Percentiles rank a stretch among this genome's conserved stretches.
phyloP scores from a whole-genome alignment of 1,140 invertebrate species.

The Nomia melanderi region DNA sequence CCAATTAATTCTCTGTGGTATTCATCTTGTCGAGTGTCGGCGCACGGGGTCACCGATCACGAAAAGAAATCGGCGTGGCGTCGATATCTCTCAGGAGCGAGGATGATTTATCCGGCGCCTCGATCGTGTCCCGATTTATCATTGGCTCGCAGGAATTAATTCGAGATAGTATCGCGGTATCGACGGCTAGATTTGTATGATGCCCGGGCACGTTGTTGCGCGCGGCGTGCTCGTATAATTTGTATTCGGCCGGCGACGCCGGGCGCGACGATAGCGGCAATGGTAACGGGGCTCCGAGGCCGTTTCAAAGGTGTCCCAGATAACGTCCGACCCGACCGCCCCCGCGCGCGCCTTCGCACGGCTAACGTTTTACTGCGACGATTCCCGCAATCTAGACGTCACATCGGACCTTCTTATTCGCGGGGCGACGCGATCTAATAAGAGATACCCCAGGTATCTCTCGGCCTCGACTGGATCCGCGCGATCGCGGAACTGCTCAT shows the following conservation, averaged over 20 bases:
- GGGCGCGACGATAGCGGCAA: slow-evolving; percentile 24
- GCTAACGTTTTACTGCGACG: slow-evolving; percentile 17
- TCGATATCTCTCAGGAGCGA: neutral
- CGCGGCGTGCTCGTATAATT: slow-evolving; percentile 37
- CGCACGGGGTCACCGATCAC: no score
- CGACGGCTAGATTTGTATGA: slow-evolving; percentile 62
- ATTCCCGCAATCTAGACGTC: slow-evolving; percentile 22
- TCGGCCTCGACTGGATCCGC: neutral
- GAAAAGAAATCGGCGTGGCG: slow-evolving; percentile 31
- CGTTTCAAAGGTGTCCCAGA: slow-evolving; percentile 32
- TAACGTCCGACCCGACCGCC: neutral
- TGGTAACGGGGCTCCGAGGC: neutral
- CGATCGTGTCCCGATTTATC: slow-evolving; percentile 53
- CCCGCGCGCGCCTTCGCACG: no score
- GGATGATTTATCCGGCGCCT: slow-evolving; percentile 49
- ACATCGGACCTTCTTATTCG: slow-evolving; percentile 23
- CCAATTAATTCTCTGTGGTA: no score
- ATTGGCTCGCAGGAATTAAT: slow-evolving; percentile 51
- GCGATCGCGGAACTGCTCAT: neutral
- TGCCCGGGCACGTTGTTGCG: slow-evolving; percentile 24
- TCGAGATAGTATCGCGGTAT: slow-evolving; percentile 60
- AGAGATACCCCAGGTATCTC: neutral
- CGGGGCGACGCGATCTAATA: neutral
- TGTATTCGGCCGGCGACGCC: slow-evolving; percentile 22
- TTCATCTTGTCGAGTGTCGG: no score